Percentiles rank a stretch among this genome's conserved stretches.
Conservation (phyloP, 1,140 invertebrate species). For the Lordiphosa mommai region DNA sequence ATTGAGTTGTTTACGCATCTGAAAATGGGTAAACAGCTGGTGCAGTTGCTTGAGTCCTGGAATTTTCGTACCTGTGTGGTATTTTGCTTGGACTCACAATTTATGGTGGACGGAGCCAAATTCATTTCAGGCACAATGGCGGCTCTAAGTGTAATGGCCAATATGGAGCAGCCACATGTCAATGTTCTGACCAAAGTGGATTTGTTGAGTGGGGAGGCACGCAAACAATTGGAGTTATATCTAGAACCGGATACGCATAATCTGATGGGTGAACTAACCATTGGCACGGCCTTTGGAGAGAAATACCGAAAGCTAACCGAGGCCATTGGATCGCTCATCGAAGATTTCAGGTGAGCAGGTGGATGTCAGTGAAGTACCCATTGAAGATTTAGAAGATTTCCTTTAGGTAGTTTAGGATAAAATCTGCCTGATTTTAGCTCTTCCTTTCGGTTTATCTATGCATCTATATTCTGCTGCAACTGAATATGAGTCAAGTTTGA, state of each 20-base stretch:
- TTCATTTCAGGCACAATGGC: slow-evolving; percentile 97
- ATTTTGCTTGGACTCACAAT: slow-evolving; percentile 97
- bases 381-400: no score
- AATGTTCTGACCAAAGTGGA: slow-evolving; percentile 98
- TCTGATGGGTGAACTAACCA: slow-evolving; percentile 83
- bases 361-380: no score
- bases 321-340: slow-evolving; percentile 89
- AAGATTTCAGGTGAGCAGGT: slow-evolving; percentile 86
- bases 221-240: slow-evolving; percentile 90
- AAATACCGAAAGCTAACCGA: slow-evolving; percentile 90
- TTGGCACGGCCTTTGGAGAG: slow-evolving; percentile 85
- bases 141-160: slow-evolving; percentile 97
- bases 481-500: no score
- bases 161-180: slow-evolving; percentile 95
- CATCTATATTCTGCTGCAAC: no score
- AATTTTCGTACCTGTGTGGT: slow-evolving; percentile 95
- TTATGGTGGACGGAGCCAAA: slow-evolving; percentile 97
- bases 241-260: slow-evolving; percentile 91
- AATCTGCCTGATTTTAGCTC: no score
- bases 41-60: slow-evolving; percentile 90
- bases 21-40: slow-evolving; percentile 91
- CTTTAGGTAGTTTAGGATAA: no score
- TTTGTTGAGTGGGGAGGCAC: slow-evolving; percentile 90
- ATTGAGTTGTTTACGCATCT: slow-evolving; percentile 99
- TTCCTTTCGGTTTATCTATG: no score